phyloP scores from a whole-genome alignment of 2,888 invertebrate species.

The Operophtera brumata region DNA sequence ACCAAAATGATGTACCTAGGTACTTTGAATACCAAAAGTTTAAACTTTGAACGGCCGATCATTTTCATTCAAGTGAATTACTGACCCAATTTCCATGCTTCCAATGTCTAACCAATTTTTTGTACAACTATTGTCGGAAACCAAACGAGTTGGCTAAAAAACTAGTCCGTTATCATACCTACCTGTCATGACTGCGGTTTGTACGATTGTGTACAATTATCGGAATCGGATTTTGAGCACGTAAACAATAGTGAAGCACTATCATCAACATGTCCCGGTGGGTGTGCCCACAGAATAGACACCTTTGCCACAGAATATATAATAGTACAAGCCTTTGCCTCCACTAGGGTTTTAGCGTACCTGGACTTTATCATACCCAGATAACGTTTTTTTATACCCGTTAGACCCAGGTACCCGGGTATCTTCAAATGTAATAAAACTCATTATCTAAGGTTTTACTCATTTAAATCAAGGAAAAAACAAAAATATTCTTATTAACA shows the following conservation, averaged over 20 bases:
- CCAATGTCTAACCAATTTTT: constrained; percentile 55
- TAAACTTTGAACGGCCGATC: constrained; percentile 41
- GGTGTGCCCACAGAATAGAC: too few relatives aligned
- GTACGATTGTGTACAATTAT: constrained; percentile 58
- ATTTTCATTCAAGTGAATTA: constrained; percentile 40
- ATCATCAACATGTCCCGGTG: constrained; percentile 47
- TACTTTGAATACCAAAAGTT: constrained; percentile 23
- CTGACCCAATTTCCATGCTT: constrained; percentile 50
- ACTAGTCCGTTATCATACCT: constrained; percentile 55
- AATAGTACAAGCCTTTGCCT: too few relatives aligned
- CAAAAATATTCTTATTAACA: too few relatives aligned
- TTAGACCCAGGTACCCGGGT: too few relatives aligned
- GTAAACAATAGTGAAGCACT: constrained; percentile 48
- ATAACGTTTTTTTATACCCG: too few relatives aligned
- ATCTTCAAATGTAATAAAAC: too few relatives aligned
- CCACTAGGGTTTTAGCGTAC: too few relatives aligned
- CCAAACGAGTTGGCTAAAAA: constrained; percentile 52
- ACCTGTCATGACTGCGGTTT: constrained; percentile 52
- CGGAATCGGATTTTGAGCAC: constrained; percentile 38
- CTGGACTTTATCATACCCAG: too few relatives aligned
- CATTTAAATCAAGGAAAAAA: too few relatives aligned
- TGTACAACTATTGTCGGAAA: constrained; percentile 50
- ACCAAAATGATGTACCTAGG: too few relatives aligned
- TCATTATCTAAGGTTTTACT: too few relatives aligned
- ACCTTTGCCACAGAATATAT: background rate